phyloP scores from a whole-genome alignment of 2,888 invertebrate genomes.

The Xanthia icteritia region DNA sequence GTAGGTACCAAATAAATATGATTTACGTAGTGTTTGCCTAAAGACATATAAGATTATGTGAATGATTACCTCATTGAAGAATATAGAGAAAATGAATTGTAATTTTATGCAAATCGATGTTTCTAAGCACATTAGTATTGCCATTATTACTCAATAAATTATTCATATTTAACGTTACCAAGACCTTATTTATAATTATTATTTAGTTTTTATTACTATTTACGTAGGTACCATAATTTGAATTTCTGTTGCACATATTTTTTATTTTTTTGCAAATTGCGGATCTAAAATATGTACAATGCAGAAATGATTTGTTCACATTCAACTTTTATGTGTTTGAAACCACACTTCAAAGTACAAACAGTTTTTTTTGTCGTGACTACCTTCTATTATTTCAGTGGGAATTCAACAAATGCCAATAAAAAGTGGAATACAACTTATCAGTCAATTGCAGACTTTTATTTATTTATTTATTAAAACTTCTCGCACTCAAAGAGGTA shows the following conservation, averaged over 20 bases:
- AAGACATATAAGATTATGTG: background rate
- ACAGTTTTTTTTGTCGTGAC: background rate
- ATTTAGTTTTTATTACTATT: too few relatives aligned
- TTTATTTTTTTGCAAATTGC: too few relatives aligned
- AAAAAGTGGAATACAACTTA: background rate
- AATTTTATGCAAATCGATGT: background rate
- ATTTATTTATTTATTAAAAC: too few relatives aligned
- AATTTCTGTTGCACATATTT: background rate
- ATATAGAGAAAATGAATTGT: background rate
- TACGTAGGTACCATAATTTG: background rate
- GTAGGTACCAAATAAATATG: background rate
- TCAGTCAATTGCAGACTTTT: conserved; percentile 66
- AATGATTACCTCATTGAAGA: background rate
- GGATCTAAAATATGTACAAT: background rate
- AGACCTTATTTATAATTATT: too few relatives aligned
- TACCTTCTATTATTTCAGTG: conserved; percentile 15
- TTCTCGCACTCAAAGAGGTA: too few relatives aligned
- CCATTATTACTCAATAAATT: too few relatives aligned
- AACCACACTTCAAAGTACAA: too few relatives aligned
- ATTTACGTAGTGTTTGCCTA: background rate
- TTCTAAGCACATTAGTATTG: background rate
- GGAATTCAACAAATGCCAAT: background rate
- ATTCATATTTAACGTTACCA: too few relatives aligned
- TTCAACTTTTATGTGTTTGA: background rate
- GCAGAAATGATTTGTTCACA: background rate